Base-by-base conservation (phyloP, 2,888 invertebrate species). In the Ceraclea dissimilis region DNA sequence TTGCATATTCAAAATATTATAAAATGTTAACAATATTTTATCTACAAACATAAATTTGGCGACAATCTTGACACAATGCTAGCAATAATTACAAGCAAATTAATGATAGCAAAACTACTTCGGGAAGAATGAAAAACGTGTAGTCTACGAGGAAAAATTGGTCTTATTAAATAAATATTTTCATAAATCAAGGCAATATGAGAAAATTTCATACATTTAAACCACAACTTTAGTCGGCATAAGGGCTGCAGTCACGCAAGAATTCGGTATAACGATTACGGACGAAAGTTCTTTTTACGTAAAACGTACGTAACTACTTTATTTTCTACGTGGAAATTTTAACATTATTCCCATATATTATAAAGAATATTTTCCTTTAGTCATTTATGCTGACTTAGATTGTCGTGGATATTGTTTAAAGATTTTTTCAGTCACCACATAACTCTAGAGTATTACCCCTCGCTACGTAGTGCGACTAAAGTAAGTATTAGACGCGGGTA, bases 151-250 rank as follows among this genome's bases (percentile, higher is more conserved):
- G 39, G 39, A 39, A 39, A 39, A 39, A 39, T 13, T 39, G 39
- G 39, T 39, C 39, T 39, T 39, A 39, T 39, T 39, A 39, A 39
- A 39, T 39, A 39, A 39, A 39, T 39, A 39, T 39, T 39, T 39
- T 39, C 39, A 39, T 39, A 39, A 39, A 39, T 39, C 39, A 39
- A 39, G 13, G 13, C 39, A 39, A 39, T 39, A 39, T 39, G 39
- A 39, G 39, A 39, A 39, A 39, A 39, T 39, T 39, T 39, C 39
- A 39, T 39, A 39, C 39, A 39, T 39, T 39, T 39, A n/a, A 4
- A 39, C 4, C 39, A 39, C 39, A 13, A 39, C 39, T 39, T n/a
- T 39, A n/a, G 5, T 4, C 39, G 5, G 16, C 13, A 13, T 39
- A 39, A 39, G 39, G 39, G 16, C 39, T 16, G 2, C 2, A 39